Conservation (phyloP, 1,140 invertebrate species). For the Rhyacophila brunnea region DNA sequence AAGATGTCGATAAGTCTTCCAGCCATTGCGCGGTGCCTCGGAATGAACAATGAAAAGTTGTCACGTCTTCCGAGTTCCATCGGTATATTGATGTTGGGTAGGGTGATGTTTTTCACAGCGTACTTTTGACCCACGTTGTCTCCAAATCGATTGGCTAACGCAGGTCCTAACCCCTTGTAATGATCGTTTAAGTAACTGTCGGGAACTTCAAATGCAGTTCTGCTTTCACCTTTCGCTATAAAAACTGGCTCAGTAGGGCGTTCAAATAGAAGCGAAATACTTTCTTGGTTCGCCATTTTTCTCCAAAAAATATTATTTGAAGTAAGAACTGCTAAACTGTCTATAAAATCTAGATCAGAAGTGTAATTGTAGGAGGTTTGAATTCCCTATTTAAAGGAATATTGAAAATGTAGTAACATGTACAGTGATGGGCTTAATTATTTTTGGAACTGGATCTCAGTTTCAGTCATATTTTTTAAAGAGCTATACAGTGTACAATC, state of each 20-base stretch:
- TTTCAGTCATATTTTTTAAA: no score
- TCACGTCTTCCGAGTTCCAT: conserved; percentile 64
- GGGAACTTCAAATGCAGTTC: conserved; percentile 64
- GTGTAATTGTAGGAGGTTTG: no score
- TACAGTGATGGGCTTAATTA: no score
- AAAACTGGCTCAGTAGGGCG: conserved; percentile 74
- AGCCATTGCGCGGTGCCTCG: conserved; percentile 66
- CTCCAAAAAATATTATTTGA: neutral
- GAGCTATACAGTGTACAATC: no score
- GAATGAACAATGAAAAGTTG: conserved; percentile 75
- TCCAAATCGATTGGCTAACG: conserved; percentile 58
- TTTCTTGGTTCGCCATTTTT: conserved; percentile 27
- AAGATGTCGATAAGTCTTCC: conserved; percentile 71
- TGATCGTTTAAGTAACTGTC: conserved; percentile 57
- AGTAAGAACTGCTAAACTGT: no score
- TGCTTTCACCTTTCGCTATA: conserved; percentile 64
- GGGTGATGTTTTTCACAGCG: conserved; percentile 61
- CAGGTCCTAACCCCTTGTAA: conserved; percentile 57
- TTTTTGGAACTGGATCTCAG: no score
- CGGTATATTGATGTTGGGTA: conserved; percentile 67
- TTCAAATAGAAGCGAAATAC: conserved; percentile 63
- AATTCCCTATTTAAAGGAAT: no score
- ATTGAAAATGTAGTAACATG: neutral
- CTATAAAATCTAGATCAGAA: no score
- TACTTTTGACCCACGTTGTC: conserved; percentile 52